Conservation (phyloP, 2,797 vertebrate species). For the Tiaroga cobitis region DNA sequence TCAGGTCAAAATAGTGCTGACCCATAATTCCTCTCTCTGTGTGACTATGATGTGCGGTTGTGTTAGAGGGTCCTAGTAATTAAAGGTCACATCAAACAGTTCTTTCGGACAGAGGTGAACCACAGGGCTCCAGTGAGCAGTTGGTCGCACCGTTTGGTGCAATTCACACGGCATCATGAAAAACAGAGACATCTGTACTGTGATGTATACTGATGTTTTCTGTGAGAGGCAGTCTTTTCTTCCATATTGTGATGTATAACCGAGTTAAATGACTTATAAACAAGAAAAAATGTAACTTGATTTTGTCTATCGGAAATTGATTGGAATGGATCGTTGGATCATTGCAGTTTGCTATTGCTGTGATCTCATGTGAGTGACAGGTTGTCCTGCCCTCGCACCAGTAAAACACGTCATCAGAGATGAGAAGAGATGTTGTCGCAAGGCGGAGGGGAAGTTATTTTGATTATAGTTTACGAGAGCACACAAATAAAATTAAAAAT, state of each 20-base stretch:
- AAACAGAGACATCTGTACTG: constrained; percentile 38
- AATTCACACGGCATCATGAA: constrained; percentile 32
- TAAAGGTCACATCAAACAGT: constrained; percentile 18
- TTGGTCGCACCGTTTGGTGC: constrained; percentile 30
- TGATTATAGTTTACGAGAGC: neutral
- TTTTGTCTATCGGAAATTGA: neutral
- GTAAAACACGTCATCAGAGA: neutral
- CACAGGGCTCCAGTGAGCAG: constrained; percentile 32
- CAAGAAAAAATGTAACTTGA: neutral
- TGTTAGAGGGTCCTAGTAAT: constrained; percentile 4
- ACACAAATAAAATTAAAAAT: neutral
- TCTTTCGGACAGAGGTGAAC: constrained; percentile 35
- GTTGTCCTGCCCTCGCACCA: neutral
- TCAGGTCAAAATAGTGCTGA: constrained; percentile 21
- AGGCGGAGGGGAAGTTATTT: neutral
- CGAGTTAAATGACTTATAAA: neutral
- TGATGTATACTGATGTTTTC: constrained; percentile 29
- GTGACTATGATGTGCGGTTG: constrained; percentile 9
- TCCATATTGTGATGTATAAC: neutral
- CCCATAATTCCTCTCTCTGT: constrained; percentile 15
- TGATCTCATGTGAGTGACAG: neutral
- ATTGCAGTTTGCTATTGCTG: neutral
- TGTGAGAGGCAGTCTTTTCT: neutral
- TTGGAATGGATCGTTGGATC: neutral
- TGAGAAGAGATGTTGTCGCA: neutral